Percentiles rank a stretch among this genome's conserved stretches.
phyloP scores from a whole-genome alignment of 2,888 invertebrate species.

The Hyles lineata region DNA sequence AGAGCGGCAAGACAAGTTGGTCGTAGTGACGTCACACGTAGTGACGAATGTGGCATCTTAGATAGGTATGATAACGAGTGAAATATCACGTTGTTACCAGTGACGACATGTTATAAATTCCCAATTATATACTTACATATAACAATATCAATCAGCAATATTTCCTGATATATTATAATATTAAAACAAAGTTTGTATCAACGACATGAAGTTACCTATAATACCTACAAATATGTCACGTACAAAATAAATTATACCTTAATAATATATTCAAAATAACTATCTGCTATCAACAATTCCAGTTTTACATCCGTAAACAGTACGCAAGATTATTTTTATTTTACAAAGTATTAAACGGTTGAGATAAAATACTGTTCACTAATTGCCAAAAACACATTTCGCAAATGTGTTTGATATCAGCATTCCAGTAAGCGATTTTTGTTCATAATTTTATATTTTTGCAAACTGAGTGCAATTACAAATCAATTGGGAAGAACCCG shows the following conservation, averaged over 20 bases:
- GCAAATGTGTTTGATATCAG: background rate
- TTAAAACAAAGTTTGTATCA: background rate
- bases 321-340: background rate
- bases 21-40: slow-evolving; percentile 50
- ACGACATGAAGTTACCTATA: slow-evolving; percentile 46
- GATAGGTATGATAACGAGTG: slow-evolving; percentile 59
- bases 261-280: slow-evolving; percentile 14
- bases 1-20: slow-evolving; percentile 68
- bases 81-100: slow-evolving; percentile 71
- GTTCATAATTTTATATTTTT: background rate
- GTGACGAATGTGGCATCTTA: slow-evolving; percentile 60
- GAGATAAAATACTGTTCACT: background rate
- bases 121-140: slow-evolving; percentile 17
- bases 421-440: slow-evolving; percentile 8
- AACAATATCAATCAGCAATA: background rate
- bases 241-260: slow-evolving; percentile 46
- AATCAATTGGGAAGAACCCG: background rate
- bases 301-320: slow-evolving; percentile 1
- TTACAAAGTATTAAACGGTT: background rate
- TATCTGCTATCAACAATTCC: slow-evolving; percentile 4
- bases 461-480: background rate
- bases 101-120: slow-evolving; percentile 42
- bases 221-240: slow-evolving; percentile 43
- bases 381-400: background rate
- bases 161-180: background rate